Percentiles rank a stretch among this genome's conserved stretches.
Evolutionary conservation across 2,888 invertebrate species (phyloP).

Genomic region (Morinoia aosen): DNA sequence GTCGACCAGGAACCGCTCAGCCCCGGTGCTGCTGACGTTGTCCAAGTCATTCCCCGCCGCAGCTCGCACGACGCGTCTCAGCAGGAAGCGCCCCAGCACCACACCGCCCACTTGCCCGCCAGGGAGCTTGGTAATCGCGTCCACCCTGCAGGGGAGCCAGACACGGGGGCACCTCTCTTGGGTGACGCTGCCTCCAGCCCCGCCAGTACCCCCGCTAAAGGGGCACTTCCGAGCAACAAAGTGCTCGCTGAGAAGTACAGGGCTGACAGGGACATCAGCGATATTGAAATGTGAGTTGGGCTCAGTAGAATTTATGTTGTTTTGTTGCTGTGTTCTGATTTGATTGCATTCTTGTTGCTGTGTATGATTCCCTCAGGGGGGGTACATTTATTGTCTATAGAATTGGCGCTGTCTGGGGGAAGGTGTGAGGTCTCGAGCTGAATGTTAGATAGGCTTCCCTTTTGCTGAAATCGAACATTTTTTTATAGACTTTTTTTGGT

Average conservation of each 20-base stretch:
- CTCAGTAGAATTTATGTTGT: neutral
- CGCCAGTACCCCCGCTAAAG: neutral
- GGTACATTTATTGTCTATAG: neutral
- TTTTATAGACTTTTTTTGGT: no score
- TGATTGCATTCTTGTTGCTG: neutral
- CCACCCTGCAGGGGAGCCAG: neutral
- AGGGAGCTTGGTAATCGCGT: neutral
- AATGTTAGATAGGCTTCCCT: neutral
- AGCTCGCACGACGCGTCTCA: no score
- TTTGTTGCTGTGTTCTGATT: neutral
- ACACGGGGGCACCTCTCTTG: neutral
- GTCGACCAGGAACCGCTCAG: neutral
- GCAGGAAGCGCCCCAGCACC: neutral
- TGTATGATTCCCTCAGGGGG: neutral
- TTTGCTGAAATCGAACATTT: neutral
- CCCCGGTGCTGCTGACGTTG: neutral
- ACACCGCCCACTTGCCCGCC: no score
- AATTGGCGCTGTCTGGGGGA: neutral
- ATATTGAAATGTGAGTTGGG: conserved; percentile 13
- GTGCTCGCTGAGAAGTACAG: conserved; percentile 36
- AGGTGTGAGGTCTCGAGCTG: neutral
- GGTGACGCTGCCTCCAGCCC: neutral
- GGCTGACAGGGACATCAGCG: neutral
- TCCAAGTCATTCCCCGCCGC: neutral
- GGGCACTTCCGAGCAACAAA: neutral